These are phyloP conservation scores for Iphiclides podalirius DNA, from an alignment of 2,888 invertebrate species.

Conservation along the genomic window DNA sequence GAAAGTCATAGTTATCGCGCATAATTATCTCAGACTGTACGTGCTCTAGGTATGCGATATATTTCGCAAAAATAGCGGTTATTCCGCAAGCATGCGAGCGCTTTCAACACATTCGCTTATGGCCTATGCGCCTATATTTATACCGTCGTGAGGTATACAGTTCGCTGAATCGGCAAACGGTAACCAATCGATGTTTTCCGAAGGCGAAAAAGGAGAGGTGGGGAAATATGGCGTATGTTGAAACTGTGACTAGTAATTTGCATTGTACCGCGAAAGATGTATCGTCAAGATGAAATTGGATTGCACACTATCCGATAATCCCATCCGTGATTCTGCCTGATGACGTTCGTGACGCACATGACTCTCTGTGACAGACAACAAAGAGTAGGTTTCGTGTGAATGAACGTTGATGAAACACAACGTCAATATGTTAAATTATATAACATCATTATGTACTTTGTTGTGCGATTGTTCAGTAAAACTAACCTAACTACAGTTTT, in stretches of 20 bases:
- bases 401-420: no score
- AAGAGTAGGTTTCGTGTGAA: no score
- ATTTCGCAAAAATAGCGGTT: constrained; percentile 31
- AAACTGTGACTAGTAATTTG: constrained; percentile 62
- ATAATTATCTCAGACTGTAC: constrained; percentile 22
- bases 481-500: no score
- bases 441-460: no score
- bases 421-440: no score
- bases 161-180: constrained; percentile 39
- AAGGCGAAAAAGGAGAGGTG: constrained; percentile 52
- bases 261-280: constrained; percentile 57
- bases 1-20: constrained; percentile 22
- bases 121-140: constrained; percentile 25
- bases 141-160: constrained; percentile 39
- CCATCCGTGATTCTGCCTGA: constrained; percentile 64
- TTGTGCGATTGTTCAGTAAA: no score
- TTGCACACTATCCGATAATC: constrained; percentile 67
- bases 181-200: constrained; percentile 39
- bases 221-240: constrained; percentile 48
- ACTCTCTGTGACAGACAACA: no score
- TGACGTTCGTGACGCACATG: constrained; percentile 55
- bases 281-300: constrained; percentile 57
- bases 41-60: constrained; percentile 27
- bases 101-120: constrained; percentile 31
- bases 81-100: constrained; percentile 15